Evolutionary conservation across 1,140 invertebrate genomes (phyloP), one percentile per base, ranked within the genome.

Genomic region (Drosophila pseudoobscura): DNA sequence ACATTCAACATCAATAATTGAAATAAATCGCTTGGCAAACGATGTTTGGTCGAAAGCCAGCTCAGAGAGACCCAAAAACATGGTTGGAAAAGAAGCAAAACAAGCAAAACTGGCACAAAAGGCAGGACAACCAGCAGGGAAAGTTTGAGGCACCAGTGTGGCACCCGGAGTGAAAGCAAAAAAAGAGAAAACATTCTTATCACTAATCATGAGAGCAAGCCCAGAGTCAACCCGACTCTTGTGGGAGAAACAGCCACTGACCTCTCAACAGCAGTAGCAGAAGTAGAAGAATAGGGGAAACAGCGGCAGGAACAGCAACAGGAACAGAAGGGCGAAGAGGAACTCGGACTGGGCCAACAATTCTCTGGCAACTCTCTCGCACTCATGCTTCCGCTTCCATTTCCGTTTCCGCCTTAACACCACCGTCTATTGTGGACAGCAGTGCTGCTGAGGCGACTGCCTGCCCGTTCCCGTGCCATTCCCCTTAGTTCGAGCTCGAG

Each of bases 11-110:
- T 72, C 70, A 72, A 80, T 85, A 87, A 87, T 87, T 87, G 83
- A 87, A 87, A 87, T 88, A 87, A 87, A 88, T 87, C 83, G 83
- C 53, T 62, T 78, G 78, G 82, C 78, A 87, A 87, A 78, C 70
- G 70, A 87, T 75, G 69, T 65, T 65, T 43, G 41, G 35, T 46
- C 26, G 6, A 6, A 29, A 6, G 53, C 35, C 55, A 26, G 45
- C 43, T 59, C 17, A 17, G 49, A n/a, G 31, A 57, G 74, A 62
- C 55, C 47, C 53, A 56, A 66, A 66, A 61, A 77, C 75, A 56
- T 56, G 35, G 31, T 6, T n/a, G 47, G 15, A 59, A 8, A 9
- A 35, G 31, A 9, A 35, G 31, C 31, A 35, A 8, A 9, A 2
- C 31, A 35, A 3, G 35, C 9, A 39, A 0, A 39, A 13, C 11